phyloP scores from a whole-genome alignment of 2,113 vertebrate species.

The Sinosuthora webbiana region DNA sequence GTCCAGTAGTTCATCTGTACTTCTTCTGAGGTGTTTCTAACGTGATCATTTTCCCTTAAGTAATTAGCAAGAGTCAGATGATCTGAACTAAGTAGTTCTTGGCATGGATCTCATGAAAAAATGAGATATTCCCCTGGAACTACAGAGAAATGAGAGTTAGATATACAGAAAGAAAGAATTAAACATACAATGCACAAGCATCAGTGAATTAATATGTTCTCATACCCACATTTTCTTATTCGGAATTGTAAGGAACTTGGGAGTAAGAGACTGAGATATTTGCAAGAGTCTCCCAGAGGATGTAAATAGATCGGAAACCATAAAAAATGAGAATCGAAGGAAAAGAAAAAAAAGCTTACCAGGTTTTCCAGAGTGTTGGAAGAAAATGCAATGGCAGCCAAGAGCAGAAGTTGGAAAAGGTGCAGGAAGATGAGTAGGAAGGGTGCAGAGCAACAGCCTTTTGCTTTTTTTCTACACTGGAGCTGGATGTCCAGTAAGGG shows the following conservation, averaged over 20 bases:
- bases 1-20: neutral
- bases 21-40: neutral
- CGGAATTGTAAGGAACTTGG: neutral
- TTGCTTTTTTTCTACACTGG: neutral
- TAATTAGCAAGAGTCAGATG: neutral
- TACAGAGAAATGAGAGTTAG: neutral
- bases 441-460: neutral
- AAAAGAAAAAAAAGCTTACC: neutral
- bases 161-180: neutral
- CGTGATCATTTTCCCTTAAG: neutral
- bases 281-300: neutral
- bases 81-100: neutral
- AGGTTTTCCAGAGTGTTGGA: neutral
- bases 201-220: neutral
- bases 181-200: neutral
- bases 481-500: neutral
- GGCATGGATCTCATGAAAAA: neutral
- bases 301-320: neutral
- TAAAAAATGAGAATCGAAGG: neutral
- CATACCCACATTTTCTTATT: neutral
- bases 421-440: neutral
- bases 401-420: neutral
- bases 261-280: neutral
- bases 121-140: neutral
- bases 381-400: neutral